Percentiles rank a stretch among this genome's conserved stretches.
Evolutionary conservation across 2,797 vertebrate species (phyloP).

Genomic region (Scyliorhinus canicula): DNA sequence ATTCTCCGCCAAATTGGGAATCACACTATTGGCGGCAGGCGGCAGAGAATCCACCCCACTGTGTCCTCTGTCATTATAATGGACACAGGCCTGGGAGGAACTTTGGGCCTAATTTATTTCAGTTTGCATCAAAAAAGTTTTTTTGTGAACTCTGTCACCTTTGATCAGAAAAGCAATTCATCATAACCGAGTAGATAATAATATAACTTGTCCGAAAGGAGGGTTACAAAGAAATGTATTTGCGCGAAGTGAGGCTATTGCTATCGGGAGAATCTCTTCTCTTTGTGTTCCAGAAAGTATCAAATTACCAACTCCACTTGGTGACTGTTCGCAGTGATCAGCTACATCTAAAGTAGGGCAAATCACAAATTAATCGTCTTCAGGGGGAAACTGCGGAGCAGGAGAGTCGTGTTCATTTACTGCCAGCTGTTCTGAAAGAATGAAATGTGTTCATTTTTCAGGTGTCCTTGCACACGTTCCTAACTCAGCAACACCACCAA

Average conservation of each 20-base stretch:
- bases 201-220: background rate
- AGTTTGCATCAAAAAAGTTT: background rate
- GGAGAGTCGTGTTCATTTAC: background rate
- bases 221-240: too few relatives aligned
- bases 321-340: background rate
- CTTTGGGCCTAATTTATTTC: background rate
- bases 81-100: background rate
- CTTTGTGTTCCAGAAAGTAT: background rate
- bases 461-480: too few relatives aligned
- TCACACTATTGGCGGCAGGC: too few relatives aligned
- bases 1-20: too few relatives aligned
- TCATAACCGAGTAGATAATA: background rate
- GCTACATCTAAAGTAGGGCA: background rate
- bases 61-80: background rate
- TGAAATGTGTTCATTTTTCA: background rate
- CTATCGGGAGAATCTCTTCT: background rate
- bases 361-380: background rate
- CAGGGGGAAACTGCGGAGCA: background rate
- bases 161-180: background rate
- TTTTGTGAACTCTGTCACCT: background rate
- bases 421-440: background rate
- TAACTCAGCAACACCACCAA: too few relatives aligned
- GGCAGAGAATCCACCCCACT: too few relatives aligned
- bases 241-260: background rate
- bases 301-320: background rate